phyloP scores from a whole-genome alignment of 2,797 vertebrate genomes.

The Acrocephalus scirpaceus region DNA sequence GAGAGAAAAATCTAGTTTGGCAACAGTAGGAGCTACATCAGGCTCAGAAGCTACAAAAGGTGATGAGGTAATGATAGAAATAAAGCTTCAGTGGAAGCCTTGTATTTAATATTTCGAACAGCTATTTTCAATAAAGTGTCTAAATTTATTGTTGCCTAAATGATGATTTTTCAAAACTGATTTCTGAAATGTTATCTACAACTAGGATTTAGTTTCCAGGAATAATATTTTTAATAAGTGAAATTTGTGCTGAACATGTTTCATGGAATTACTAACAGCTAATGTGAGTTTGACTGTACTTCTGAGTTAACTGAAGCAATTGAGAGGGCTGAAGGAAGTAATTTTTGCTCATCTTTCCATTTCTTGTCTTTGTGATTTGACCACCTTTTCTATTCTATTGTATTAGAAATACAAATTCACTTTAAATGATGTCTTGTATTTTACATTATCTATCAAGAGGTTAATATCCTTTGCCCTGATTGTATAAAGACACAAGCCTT shows the following conservation, averaged over 20 bases:
- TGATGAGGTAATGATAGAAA: constrained; percentile 85
- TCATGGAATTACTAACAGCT: not conserved
- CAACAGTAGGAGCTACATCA: constrained; percentile 78
- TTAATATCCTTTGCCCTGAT: not conserved
- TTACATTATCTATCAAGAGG: not conserved
- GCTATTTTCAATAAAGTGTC: not conserved
- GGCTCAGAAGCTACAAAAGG: constrained; percentile 81
- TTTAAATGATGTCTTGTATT: not conserved
- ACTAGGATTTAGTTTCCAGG: not conserved
- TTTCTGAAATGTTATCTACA: not conserved
- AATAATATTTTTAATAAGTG: not conserved
- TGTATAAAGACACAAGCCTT: not conserved
- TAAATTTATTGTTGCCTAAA: not conserved
- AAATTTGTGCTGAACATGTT: not conserved
- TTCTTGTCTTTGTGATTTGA: not conserved
- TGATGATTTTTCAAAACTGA: not conserved
- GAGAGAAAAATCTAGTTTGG: constrained; percentile 90
- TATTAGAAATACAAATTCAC: not conserved
- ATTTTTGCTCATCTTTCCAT: not conserved
- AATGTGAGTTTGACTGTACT: not conserved
- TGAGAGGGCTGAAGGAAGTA: not conserved
- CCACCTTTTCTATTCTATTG: not conserved
- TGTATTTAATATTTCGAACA: not conserved
- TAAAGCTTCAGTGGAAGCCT: not conserved
- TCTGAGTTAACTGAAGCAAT: not conserved